Conservation (phyloP, 2,888 invertebrate species). For the Margaritifera margaritifera region DNA sequence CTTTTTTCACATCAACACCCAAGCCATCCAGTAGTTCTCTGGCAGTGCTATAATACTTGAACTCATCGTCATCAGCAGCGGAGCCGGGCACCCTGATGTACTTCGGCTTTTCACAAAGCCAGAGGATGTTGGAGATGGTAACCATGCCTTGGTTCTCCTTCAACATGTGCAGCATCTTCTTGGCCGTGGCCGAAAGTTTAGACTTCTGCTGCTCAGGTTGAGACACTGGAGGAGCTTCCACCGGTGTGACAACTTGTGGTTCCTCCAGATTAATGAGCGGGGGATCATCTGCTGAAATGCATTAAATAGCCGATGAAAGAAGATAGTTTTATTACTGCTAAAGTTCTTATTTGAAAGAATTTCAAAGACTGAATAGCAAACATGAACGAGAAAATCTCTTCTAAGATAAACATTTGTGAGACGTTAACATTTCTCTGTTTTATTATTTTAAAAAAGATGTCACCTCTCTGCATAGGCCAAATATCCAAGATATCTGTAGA, state of each 20-base stretch:
- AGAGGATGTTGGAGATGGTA: constrained; percentile 64
- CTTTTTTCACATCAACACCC: constrained; percentile 66
- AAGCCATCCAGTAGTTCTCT: constrained; percentile 85
- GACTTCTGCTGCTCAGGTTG: no score
- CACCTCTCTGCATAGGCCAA: no score
- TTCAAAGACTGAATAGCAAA: no score
- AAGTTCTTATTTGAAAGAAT: no score
- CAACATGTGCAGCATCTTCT: constrained; percentile 61
- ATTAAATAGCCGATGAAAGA: no score
- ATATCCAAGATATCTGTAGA: no score
- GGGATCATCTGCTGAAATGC: neutral
- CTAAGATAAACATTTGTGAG: no score
- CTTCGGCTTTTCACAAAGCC: constrained; percentile 60
- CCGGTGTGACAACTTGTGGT: neutral
- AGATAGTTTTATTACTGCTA: no score
- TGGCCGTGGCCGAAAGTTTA: constrained; percentile 35
- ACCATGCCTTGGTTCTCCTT: constrained; percentile 62
- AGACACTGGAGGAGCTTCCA: neutral
- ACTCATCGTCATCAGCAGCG: constrained; percentile 72
- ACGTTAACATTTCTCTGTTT: no score
- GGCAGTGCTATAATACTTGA: constrained; percentile 90
- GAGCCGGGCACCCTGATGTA: constrained; percentile 60
- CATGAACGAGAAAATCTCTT: no score
- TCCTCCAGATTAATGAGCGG: neutral
- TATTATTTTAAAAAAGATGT: no score